Evolutionary conservation across 2,888 invertebrate species (phyloP).

Genomic region (Steromphala cineraria): DNA sequence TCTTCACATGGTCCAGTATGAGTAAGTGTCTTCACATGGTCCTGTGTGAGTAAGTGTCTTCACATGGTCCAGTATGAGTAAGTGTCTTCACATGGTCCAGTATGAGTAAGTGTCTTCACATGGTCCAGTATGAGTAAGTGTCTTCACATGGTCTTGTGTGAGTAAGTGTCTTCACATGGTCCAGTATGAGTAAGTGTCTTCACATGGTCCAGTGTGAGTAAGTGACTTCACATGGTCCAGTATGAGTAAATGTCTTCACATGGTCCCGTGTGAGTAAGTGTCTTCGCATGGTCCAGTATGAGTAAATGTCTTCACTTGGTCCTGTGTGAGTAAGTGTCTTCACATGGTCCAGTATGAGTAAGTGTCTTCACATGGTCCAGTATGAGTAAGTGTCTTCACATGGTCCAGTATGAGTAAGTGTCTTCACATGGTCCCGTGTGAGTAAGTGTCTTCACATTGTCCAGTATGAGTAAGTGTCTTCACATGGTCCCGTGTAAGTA

Average conservation of each 20-base stretch:
- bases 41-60: slow-evolving; percentile 24
- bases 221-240: not conserved
- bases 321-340: slow-evolving; percentile 24
- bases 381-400: not conserved
- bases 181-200: not conserved
- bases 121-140: not conserved
- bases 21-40: no score
- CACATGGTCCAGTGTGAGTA: not conserved
- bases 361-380: no score
- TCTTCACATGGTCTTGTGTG: not conserved
- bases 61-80: not conserved
- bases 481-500: not conserved
- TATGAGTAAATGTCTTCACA: no score
- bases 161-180: slow-evolving; percentile 15
- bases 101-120: not conserved
- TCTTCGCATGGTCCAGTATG: not conserved
- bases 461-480: not conserved
- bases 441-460: slow-evolving; percentile 12
- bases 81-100: no score
- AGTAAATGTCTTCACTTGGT: no score
- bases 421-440: not conserved
- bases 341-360: not conserved
- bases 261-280: not conserved
- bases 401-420: not conserved
- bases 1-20: no score